Conservation (phyloP, 2,113 vertebrate species). For the Mionectes macconnelli region DNA sequence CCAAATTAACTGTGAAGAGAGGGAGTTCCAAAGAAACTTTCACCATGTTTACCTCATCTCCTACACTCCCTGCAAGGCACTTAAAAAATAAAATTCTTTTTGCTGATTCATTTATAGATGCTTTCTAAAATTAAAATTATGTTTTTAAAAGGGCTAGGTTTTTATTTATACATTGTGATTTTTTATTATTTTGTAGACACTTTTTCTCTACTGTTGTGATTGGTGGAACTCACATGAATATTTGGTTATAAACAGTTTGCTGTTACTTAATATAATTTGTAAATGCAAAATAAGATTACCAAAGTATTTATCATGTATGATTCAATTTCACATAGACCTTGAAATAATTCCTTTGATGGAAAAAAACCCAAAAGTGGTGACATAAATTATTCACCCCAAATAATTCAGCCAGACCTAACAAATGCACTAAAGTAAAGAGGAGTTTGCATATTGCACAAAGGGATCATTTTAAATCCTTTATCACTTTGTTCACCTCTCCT, state of each 20-base stretch:
- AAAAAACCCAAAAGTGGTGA: background rate
- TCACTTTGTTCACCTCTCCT: slow-evolving; percentile 23
- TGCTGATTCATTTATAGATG: background rate
- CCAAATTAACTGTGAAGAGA: background rate
- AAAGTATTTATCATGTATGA: background rate
- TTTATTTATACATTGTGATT: background rate
- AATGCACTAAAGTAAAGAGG: background rate
- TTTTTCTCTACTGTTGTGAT: background rate
- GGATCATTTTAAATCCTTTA: slow-evolving; percentile 23
- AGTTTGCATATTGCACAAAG: slow-evolving; percentile 29
- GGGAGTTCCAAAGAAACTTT: background rate
- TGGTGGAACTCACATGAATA: background rate
- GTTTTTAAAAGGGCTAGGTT: background rate
- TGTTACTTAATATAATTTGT: background rate
- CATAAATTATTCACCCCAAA: background rate
- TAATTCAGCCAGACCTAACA: background rate
- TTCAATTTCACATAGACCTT: background rate
- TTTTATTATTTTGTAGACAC: background rate
- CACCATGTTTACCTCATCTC: background rate
- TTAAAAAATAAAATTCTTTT: background rate
- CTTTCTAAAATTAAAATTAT: background rate
- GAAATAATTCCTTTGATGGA: background rate
- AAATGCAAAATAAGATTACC: background rate
- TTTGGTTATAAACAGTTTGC: background rate
- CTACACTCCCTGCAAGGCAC: background rate